Conservation (phyloP, 2,113 vertebrate genomes). For the Pelecanus crispus region DNA sequence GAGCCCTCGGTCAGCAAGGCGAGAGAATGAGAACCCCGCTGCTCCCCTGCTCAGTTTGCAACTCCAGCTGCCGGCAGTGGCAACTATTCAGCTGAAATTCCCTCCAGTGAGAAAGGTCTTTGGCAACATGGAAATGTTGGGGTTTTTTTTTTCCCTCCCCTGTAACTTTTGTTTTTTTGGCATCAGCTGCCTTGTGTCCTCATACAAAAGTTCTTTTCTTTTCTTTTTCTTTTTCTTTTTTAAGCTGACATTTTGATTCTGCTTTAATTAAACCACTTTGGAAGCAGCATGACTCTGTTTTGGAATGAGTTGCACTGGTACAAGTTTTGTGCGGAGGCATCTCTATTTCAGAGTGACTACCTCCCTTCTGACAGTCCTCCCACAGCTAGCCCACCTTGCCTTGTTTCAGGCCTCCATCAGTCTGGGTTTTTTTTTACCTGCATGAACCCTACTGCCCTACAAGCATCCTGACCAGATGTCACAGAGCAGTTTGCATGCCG, state of each 20-base stretch:
- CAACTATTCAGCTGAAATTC: constrained; percentile 27
- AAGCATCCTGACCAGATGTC: not conserved
- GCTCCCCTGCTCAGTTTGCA: constrained; percentile 7
- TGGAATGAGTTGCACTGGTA: constrained; percentile 2
- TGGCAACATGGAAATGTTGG: constrained; percentile 6
- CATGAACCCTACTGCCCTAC: not conserved
- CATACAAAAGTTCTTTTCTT: not conserved
- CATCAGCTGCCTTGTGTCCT: constrained; percentile 13
- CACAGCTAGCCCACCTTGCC: not conserved
- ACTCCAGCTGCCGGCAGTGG: not conserved
- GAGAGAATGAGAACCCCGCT: constrained; percentile 12
- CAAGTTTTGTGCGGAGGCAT: constrained; percentile 20
- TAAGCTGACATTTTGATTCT: constrained; percentile 49
- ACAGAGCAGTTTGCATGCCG: not conserved
- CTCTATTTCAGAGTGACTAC: constrained; percentile 14
- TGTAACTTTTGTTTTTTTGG: constrained; percentile 23
- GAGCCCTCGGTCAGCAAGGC: constrained; percentile 1
- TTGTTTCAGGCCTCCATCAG: not conserved
- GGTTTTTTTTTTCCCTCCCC: not conserved
- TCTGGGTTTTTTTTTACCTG: not conserved
- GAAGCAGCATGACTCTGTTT: constrained; percentile 39
- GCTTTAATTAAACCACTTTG: constrained; percentile 51
- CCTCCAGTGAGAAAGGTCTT: constrained; percentile 16
- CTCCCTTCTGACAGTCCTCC: constrained; percentile 32
- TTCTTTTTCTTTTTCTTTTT: not conserved